Base-by-base conservation (phyloP, 2,888 invertebrate species). In the Tiphia femorata region DNA sequence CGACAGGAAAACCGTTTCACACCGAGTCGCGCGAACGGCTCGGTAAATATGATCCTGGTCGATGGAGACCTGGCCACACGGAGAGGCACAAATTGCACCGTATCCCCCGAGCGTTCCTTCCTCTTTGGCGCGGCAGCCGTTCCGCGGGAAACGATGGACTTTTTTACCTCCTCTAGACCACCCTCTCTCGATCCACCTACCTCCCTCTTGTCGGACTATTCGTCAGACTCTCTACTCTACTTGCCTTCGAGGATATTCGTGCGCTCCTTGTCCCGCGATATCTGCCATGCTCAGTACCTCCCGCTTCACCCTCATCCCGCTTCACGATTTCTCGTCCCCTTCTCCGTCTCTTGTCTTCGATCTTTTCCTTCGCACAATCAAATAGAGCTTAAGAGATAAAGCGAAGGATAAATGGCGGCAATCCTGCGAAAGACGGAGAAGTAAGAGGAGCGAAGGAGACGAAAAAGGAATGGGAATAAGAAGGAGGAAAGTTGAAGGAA, bases 351-450 rank as follows among this genome's bases (percentile, higher is more conserved):
- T 12, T 19, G 29, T 38, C 47, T 49, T 40, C 47, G 38, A 21
- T 43, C 17, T 35, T 42, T 43, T 49, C 29, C 35, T 14, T 40
- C 33, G 40, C 49, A 52, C 57, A 50, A 62, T 66, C 62, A 60
- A 62, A 58, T 58, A 52, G 55, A 66, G 52, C 57, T 64, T 59
- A 44, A 51, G 44, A 49, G 55, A 66, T 64, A 67, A 60, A 65
- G 51, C 50, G 49, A 44, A 38, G 53, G 55, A 60, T 65, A 56
- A 63, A 48, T 51, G 56, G 47, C 33, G 54, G n/a, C n/a, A n/a
- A n/a, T n/a, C n/a, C n/a, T n/a, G n/a, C n/a, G n/a, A n/a, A n/a
- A n/a, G n/a, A n/a, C n/a, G n/a, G n/a, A n/a, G n/a, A n/a, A n/a
- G n/a, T n/a, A n/a, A n/a, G n/a, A n/a, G n/a, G n/a, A n/a, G n/a